Evolutionary conservation across 2,113 vertebrate genomes (phyloP).

Genomic region (Protobothrops flavoviridis): DNA sequence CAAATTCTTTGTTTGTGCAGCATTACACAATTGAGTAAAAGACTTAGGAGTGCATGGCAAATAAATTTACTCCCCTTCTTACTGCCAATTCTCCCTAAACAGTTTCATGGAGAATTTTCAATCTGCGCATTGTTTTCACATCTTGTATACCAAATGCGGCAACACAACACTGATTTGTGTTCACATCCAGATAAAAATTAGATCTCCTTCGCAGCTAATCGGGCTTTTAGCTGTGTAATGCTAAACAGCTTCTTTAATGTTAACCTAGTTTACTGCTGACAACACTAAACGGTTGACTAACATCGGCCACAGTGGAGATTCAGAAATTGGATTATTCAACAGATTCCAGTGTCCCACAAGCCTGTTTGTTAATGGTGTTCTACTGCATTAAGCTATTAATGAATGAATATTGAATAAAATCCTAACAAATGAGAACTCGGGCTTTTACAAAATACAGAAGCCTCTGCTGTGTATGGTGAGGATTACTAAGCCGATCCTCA

Average conservation of each 20-base stretch:
- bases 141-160: not conserved
- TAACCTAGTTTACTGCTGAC: conserved; percentile 11
- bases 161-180: not conserved
- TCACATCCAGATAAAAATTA: not conserved
- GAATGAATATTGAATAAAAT: conserved; percentile 13
- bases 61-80: not conserved
- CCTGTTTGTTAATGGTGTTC: conserved; percentile 12
- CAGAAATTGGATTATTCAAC: conserved; percentile 11
- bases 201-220: not conserved
- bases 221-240: not conserved
- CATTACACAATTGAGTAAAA: not conserved
- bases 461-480: not conserved
- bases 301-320: not conserved
- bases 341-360: not conserved
- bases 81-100: not conserved
- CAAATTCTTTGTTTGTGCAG: not conserved
- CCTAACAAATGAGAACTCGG: not conserved
- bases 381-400: conserved; percentile 15
- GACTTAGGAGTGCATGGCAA: not conserved
- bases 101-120: not conserved
- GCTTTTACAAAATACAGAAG: not conserved
- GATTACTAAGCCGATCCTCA: not conserved
- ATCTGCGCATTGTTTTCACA: not conserved
- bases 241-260: not conserved
- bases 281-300: conserved; percentile 10